Conservation (phyloP, 2,888 invertebrate species). For the Chironomus riparius region DNA sequence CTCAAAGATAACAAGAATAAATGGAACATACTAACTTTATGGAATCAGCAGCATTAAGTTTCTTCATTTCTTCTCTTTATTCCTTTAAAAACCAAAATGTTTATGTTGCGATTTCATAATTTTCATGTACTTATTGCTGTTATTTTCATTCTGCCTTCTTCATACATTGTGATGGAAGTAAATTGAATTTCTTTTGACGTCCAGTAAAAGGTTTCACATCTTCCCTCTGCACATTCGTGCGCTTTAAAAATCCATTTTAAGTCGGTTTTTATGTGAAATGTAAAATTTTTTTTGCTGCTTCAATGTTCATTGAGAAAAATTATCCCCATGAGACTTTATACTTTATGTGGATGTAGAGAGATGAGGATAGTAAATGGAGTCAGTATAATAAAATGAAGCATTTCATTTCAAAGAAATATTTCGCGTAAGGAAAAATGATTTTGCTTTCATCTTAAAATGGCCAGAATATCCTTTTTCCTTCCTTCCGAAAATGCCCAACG, state of each 20-base stretch:
- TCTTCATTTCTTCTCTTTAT: too few relatives aligned
- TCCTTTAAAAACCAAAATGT: background rate
- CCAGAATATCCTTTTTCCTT: background rate
- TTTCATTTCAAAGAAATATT: background rate
- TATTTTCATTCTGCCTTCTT: background rate
- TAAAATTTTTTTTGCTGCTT: background rate
- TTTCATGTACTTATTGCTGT: too few relatives aligned
- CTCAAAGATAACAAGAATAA: too few relatives aligned
- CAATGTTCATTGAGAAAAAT: constrained; percentile 1
- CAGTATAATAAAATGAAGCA: background rate
- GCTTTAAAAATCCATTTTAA: too few relatives aligned
- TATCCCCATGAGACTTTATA: constrained; percentile 13
- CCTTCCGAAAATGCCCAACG: background rate
- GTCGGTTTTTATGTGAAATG: background rate
- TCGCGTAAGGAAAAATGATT: background rate
- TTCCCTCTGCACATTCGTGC: background rate
- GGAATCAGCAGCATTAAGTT: too few relatives aligned
- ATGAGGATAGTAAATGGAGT: background rate
- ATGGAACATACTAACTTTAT: too few relatives aligned
- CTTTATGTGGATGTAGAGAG: background rate
- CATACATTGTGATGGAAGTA: constrained; percentile 13
- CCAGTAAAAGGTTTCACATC: constrained; percentile 8
- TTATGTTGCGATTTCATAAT: background rate
- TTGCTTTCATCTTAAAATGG: background rate
- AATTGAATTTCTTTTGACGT: constrained; percentile 26